Base-by-base conservation (phyloP, 2,113 vertebrate species). In the Oenanthe oenanthe region DNA sequence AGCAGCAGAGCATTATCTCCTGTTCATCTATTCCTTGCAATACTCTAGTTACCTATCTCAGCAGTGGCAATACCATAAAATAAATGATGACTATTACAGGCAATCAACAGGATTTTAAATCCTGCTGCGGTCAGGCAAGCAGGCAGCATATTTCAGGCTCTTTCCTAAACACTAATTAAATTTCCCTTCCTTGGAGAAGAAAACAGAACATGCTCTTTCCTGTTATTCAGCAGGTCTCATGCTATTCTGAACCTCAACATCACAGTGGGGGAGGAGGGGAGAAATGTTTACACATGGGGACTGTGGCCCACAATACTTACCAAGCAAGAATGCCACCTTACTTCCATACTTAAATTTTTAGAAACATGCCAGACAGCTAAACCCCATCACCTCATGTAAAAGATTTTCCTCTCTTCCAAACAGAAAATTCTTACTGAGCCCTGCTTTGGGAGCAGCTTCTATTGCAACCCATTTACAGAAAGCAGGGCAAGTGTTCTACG, bases 191-290 rank as follows among this genome's bases (percentile, higher is more conserved):
- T 78, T 43, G 63, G 60, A 70, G 43, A 72, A 93, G 87, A 75
- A 75, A 73, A 25, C 0, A 36, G 83, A 93, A 70, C 68, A 42
- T 5, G 31, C 57, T 88, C 87, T 67, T 96, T 96, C 89, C 92
- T 93, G 89, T 95, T 97, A 88, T 85, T 88, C 91, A 94, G 54
- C 43, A 96, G 65, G 57, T 93, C 72, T 81, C 34, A 5, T 60
- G 45, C 78, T 89, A 92, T 85, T 93, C 81, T 82, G 47, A 96
- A 50, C 34, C 51, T 40, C 68, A 76, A 16, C 43, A 89, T 65
- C 18, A 19, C 43, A 31, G 70, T 0, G 0, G 2, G 12, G 24
- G 36, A 67, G 25, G 8, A 16, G 12, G 43, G n/a, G 16, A 31
- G 18, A 85, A 54, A 54, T 76, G 18, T 76, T 67, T 81, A 71